Percentiles rank a stretch among this genome's conserved stretches.
phyloP scores from a whole-genome alignment of 1,140 invertebrate genomes.

The Bilobella aurantiaca region DNA sequence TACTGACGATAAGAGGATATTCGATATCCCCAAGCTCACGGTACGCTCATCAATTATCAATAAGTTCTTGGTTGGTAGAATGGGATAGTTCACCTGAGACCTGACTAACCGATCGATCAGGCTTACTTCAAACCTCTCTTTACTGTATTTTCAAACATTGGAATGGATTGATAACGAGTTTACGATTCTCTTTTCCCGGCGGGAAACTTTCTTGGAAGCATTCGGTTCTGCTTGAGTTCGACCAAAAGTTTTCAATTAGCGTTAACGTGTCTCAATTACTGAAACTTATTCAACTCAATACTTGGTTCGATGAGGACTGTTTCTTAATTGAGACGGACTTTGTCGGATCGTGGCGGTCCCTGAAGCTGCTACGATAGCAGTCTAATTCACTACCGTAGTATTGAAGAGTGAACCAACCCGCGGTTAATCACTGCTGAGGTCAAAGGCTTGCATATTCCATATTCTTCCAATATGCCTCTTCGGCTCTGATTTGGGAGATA shows the following conservation, averaged over 20 bases:
- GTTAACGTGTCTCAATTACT: no score
- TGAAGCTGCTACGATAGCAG: constrained; percentile 4
- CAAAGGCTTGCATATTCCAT: constrained; percentile 2
- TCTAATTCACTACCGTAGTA: constrained; percentile 3
- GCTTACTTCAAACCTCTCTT: no score
- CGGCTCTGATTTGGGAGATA: neutral
- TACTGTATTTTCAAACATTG: no score
- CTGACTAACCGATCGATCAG: no score
- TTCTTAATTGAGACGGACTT: neutral
- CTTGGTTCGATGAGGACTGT: constrained; percentile 6
- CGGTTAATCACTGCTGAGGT: neutral
- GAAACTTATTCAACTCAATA: no score
- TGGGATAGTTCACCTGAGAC: no score
- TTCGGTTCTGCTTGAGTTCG: no score
- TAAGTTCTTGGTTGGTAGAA: neutral
- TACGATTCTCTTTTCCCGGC: no score
- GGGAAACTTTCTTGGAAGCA: no score
- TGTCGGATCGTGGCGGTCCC: neutral
- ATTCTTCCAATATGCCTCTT: constrained; percentile 3
- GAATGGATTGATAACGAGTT: no score
- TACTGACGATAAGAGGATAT: constrained; percentile 90
- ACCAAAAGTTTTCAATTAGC: no score
- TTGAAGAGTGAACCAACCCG: neutral
- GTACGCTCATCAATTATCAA: constrained; percentile 44
- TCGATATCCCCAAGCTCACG: constrained; percentile 75